These are phyloP conservation scores for Andrena haemorrhoa DNA, from an alignment of 2,888 invertebrate genomes.

Conservation along the genomic window DNA sequence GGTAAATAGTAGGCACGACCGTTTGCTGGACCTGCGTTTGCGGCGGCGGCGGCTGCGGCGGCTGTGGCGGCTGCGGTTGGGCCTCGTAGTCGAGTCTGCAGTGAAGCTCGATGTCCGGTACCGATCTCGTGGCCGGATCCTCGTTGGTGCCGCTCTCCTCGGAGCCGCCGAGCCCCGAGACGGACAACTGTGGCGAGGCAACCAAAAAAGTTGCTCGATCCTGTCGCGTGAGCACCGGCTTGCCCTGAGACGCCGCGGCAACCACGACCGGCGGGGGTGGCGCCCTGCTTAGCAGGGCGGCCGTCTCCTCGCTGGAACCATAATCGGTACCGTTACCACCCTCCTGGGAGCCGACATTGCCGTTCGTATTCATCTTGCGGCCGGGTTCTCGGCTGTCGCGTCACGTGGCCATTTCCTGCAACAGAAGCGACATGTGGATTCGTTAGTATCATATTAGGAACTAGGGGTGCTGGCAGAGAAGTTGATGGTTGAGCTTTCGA, in stretches of 20 bases:
- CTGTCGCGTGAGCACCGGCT: conserved; percentile 94
- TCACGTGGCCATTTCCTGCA: conserved; percentile 76
- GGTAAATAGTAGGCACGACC: conserved; percentile 59
- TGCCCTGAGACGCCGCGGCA: conserved; percentile 83
- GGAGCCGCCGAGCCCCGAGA: conserved; percentile 89
- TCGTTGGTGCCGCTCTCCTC: conserved; percentile 91
- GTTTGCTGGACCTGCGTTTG: conserved; percentile 73
- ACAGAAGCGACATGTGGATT: conserved; percentile 51
- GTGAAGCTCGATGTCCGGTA: conserved; percentile 93
- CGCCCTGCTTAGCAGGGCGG: conserved; percentile 90
- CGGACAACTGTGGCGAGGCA: conserved; percentile 90
- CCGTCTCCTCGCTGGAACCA: conserved; percentile 93
- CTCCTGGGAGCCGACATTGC: conserved; percentile 79
- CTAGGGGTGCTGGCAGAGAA: not conserved
- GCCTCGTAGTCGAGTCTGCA: conserved; percentile 87
- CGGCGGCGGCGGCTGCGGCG: conserved; percentile 58
- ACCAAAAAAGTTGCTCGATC: conserved; percentile 93
- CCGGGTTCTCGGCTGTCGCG: conserved; percentile 49
- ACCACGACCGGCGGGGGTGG: conserved; percentile 85
- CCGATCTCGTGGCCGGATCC: conserved; percentile 90
- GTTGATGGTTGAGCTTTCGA: no score
- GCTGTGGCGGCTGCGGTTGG: conserved; percentile 78
- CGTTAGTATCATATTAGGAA: not conserved
- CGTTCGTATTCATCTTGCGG: conserved; percentile 81
- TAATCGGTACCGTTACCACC: conserved; percentile 81